A percentile compares a stretch with the other conserved stretches of the same genome.
phyloP scores from a whole-genome alignment of 2,888 invertebrate genomes.

The Eubasilissa splendida region DNA sequence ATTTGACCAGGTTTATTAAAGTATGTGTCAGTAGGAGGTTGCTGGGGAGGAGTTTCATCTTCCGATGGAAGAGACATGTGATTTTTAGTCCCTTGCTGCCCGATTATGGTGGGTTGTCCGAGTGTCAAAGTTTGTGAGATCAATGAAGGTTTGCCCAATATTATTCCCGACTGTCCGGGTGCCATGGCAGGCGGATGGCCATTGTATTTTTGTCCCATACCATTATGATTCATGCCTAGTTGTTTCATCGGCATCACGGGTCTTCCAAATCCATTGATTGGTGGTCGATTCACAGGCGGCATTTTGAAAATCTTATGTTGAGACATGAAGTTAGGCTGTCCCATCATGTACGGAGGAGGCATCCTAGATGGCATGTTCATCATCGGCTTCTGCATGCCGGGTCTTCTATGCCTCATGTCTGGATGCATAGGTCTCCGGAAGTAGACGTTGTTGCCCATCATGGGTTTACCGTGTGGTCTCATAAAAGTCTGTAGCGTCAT shows the following conservation, averaged over 20 bases:
- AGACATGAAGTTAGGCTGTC: constrained; percentile 61
- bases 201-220: constrained; percentile 31
- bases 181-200: neutral
- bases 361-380: constrained; percentile 64
- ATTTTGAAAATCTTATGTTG: constrained; percentile 54
- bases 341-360: constrained; percentile 64
- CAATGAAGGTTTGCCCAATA: constrained; percentile 67
- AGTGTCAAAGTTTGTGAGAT: constrained; percentile 62
- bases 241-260: constrained; percentile 48
- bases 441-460: constrained; percentile 61
- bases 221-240: constrained; percentile 40
- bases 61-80: constrained; percentile 68
- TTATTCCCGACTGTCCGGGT: constrained; percentile 59
- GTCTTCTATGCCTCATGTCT: constrained; percentile 69
- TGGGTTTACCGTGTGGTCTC: constrained; percentile 64
- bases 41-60: constrained; percentile 64
- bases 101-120: constrained; percentile 58
- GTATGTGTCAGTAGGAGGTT: constrained; percentile 62
- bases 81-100: constrained; percentile 65
- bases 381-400: constrained; percentile 63
- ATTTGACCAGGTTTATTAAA: constrained; percentile 68
- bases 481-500: constrained; percentile 69
- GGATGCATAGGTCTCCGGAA: constrained; percentile 68
- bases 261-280: constrained; percentile 54
- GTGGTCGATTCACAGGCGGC: constrained; percentile 53